These are phyloP conservation scores for Eudyptes chrysolophus DNA, from an alignment of 2,113 vertebrate genomes.

Conservation along the genomic window DNA sequence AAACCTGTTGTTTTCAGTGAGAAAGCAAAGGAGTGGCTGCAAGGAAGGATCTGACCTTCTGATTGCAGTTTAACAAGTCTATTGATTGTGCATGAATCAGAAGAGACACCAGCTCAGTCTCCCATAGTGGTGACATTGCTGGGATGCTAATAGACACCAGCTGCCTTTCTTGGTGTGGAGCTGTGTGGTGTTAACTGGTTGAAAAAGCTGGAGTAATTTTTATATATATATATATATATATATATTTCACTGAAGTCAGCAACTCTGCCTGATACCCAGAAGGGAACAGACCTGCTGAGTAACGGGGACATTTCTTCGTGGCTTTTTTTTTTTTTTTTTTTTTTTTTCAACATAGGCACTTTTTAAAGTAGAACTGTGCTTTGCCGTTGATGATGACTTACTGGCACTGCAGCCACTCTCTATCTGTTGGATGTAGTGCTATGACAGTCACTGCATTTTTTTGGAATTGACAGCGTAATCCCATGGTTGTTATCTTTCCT, in stretches of 20 bases:
- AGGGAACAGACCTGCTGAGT: neutral
- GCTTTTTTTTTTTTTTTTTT: neutral
- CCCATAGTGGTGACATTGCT: neutral
- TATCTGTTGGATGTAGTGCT: neutral
- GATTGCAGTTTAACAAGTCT: neutral
- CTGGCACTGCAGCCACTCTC: neutral
- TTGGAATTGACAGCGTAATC: neutral
- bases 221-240: neutral
- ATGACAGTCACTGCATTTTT: neutral
- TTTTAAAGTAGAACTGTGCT: neutral
- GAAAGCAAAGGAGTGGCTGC: neutral
- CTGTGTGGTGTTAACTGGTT: neutral
- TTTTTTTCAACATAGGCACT: neutral
- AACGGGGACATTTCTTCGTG: neutral
- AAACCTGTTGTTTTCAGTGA: neutral
- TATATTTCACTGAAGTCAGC: neutral
- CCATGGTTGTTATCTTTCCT: slow-evolving; percentile 7
- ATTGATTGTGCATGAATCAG: neutral
- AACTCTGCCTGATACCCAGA: neutral
- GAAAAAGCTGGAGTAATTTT: neutral
- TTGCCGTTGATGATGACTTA: neutral
- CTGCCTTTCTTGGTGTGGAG: neutral
- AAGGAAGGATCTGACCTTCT: neutral
- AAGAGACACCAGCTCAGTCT: neutral
- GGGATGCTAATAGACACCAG: neutral